Evolutionary conservation across 2,797 vertebrate genomes (phyloP), one percentile per base, ranked within the genome.

Genomic region (Orientallactaga sibirica): DNA sequence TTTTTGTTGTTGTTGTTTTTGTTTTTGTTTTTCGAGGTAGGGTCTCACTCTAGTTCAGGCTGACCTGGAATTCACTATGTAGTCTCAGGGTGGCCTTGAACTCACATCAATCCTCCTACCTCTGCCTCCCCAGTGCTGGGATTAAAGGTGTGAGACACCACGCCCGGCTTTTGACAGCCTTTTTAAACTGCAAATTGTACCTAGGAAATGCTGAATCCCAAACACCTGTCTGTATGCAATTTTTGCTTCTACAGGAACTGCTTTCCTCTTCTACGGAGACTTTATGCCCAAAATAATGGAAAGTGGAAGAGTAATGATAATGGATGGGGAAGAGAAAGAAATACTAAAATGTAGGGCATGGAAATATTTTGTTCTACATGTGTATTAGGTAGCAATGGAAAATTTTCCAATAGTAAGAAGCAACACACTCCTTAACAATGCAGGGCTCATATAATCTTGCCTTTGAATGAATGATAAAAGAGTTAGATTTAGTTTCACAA

Each of bases 131-230:
- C 33, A 37, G 33, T 37, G 33, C 33, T 37, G 33, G 33, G 33
- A 37, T 37, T 37, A 37, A 37, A 37, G 33, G 33, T 37, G 33
- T 37, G 33, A 37, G 33, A 2, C 33, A 37, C 33, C 33, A 37
- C 2, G 33, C 33, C 33, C 33, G 33, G 33, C 33, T 37, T 37
- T 48, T 48, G 43, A 8, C 5, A 48, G 48, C 48, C 48, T 48
- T 93, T 91, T 75, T 19, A 43, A 92, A 88, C 70, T 88, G 33
- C n/a, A 94, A 96, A 88, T 93, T n/a, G 27, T 79, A 88, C 29
- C 61, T 22, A 76, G 81, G 29, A 95, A 90, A 88, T 41, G 77
- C 33, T 82, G 27, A 14, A 58, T 86, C 52, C 75, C 86, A 78
- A 93, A 86, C 14, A 24, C 52, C 20, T 94, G 37, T 86, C 67